Percentiles rank a stretch among this genome's conserved stretches.
Evolutionary conservation across 2,888 invertebrate species (phyloP).

Genomic region (Rugalucina vietnamica): DNA sequence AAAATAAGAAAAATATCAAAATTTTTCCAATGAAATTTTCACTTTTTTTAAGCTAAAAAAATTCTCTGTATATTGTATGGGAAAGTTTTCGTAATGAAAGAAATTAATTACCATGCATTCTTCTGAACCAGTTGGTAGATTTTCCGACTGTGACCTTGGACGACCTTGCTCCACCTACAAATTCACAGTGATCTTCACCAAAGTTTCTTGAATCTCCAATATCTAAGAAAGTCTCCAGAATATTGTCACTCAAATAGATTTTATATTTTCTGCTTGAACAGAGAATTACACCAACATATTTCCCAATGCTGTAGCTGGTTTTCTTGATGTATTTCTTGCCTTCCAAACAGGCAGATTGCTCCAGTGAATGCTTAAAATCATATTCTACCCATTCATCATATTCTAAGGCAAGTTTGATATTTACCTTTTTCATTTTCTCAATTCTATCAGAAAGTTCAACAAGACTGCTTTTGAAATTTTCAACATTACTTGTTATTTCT

Average conservation of each 20-base stretch:
- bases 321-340: constrained; percentile 70
- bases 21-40: too few species aligned
- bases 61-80: too few species aligned
- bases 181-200: constrained; percentile 80
- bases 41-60: too few species aligned
- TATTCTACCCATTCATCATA: constrained; percentile 71
- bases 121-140: constrained; percentile 12
- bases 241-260: constrained; percentile 72
- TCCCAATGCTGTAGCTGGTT: constrained; percentile 59
- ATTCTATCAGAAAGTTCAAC: neutral
- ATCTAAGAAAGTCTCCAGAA: constrained; percentile 72
- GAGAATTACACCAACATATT: constrained; percentile 77
- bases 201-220: constrained; percentile 72
- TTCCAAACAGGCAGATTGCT: constrained; percentile 67
- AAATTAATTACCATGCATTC: constrained; percentile 35
- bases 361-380: constrained; percentile 67
- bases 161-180: constrained; percentile 67
- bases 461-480: constrained; percentile 23
- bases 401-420: constrained; percentile 47
- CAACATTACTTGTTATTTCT: constrained; percentile 20
- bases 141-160: constrained; percentile 46
- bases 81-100: too few species aligned
- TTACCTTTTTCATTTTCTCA: neutral
- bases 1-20: too few species aligned
- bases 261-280: constrained; percentile 74